Percentiles rank a stretch among this genome's conserved stretches.
Evolutionary conservation across 2,113 vertebrate species (phyloP).

Genomic region (Datnioides undecimradiatus): DNA sequence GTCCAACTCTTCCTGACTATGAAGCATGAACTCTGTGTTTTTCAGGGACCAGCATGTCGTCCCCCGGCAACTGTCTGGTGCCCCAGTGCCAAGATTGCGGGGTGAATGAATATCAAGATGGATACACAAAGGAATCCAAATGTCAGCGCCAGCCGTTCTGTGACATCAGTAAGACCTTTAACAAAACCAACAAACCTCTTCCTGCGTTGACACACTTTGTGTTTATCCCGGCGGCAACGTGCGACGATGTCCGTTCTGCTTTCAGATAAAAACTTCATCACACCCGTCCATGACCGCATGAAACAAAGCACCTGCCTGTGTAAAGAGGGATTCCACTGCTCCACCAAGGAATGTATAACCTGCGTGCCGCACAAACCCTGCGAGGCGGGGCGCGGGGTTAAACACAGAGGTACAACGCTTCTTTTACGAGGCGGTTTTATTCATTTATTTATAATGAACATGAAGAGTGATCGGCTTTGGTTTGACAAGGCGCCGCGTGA

Average conservation of each 20-base stretch:
- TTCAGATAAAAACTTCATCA: constrained; percentile 74
- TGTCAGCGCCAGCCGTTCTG: constrained; percentile 78
- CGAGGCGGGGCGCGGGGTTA: constrained; percentile 26
- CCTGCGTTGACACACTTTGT: neutral
- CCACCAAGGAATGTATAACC: neutral
- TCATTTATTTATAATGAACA: too few relatives aligned
- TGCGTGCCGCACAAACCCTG: constrained; percentile 70
- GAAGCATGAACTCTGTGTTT: neutral
- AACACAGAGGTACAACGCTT: constrained; percentile 44
- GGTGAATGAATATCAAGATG: constrained; percentile 60
- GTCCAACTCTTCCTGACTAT: neutral
- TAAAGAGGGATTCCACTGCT: constrained; percentile 71
- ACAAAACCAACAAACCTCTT: neutral
- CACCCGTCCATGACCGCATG: rapidly evolving
- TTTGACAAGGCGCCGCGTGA: neutral
- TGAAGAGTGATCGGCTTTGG: neutral
- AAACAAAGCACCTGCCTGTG: constrained; percentile 48
- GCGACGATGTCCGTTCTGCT: constrained; percentile 1
- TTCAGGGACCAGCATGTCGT: constrained; percentile 59
- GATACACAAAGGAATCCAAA: rapidly evolving
- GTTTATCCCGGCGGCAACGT: neutral
- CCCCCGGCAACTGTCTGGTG: rapidly evolving
- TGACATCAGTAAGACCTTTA: constrained; percentile 75
- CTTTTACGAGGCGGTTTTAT: too few relatives aligned
- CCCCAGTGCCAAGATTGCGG: constrained; percentile 66